Evolutionary conservation across 2,888 invertebrate species (phyloP).

Genomic region (Mechanitis mazaeus): DNA sequence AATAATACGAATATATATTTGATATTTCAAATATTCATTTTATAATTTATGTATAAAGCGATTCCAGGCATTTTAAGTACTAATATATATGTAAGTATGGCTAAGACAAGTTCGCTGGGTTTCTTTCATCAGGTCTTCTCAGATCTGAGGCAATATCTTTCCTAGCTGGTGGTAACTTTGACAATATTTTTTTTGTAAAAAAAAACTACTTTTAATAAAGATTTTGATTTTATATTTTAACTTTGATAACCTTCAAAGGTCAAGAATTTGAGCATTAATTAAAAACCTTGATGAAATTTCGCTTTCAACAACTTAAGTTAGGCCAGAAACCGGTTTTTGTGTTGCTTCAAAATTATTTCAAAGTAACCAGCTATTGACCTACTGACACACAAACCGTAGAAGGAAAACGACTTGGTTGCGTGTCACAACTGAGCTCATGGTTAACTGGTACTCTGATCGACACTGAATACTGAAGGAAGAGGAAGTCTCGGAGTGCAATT

Average conservation of each 20-base stretch:
- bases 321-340: slow-evolving; percentile 54
- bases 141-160: too few relatives aligned
- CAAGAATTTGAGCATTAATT: not conserved
- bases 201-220: too few relatives aligned
- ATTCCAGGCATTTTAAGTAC: too few relatives aligned
- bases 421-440: slow-evolving; percentile 37
- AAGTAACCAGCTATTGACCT: slow-evolving; percentile 69
- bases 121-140: too few relatives aligned
- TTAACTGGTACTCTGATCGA: slow-evolving; percentile 18
- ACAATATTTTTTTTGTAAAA: too few relatives aligned
- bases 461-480: slow-evolving; percentile 16
- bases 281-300: slow-evolving; percentile 18
- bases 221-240: not conserved
- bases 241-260: not conserved
- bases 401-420: slow-evolving; percentile 67
- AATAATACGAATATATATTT: too few relatives aligned
- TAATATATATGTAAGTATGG: too few relatives aligned
- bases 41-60: too few relatives aligned
- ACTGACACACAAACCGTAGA: slow-evolving; percentile 65
- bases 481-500: slow-evolving; percentile 14
- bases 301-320: slow-evolving; percentile 26
- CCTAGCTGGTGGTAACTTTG: too few relatives aligned
- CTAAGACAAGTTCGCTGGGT: too few relatives aligned
- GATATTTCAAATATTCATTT: too few relatives aligned
- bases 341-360: slow-evolving; percentile 59